These are phyloP conservation scores for Crotalus viridis DNA, from an alignment of 2,113 vertebrate genomes.

Conservation along the genomic window DNA sequence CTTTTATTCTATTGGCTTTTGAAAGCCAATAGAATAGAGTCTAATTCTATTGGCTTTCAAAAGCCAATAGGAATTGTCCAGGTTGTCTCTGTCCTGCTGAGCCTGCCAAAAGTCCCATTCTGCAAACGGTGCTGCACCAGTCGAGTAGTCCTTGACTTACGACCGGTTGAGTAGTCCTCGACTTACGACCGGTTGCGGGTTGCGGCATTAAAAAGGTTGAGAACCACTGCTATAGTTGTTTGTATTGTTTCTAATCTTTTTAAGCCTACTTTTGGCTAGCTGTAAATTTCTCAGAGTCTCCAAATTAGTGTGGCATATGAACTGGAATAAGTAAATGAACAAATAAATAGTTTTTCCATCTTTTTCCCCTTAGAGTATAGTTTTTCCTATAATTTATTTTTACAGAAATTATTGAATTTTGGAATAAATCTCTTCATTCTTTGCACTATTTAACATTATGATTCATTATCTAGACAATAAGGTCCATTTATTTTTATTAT, in stretches of 20 bases:
- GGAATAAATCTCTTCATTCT: constrained; percentile 30
- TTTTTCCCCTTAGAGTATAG: neutral
- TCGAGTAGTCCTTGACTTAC: no score
- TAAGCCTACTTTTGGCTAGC: neutral
- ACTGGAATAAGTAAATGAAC: neutral
- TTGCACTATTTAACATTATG: neutral
- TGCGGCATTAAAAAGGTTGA: no score
- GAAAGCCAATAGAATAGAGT: no score
- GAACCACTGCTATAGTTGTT: neutral
- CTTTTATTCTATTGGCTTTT: no score
- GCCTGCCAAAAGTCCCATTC: no score
- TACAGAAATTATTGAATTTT: constrained; percentile 17
- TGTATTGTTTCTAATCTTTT: neutral
- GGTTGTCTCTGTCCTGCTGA: no score
- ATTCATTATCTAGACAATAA: constrained; percentile 14
- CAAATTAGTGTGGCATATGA: neutral
- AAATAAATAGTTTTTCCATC: neutral
- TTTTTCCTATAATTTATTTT: neutral
- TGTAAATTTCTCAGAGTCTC: neutral
- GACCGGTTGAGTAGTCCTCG: no score
- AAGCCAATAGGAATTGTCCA: no score
- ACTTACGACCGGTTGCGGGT: no score
- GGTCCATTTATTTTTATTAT: neutral
- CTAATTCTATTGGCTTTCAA: no score
- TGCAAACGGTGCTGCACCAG: no score